A percentile compares a stretch with the other conserved stretches of the same genome.
Conservation (phyloP, 2,113 vertebrate species). For the Myodes glareolus region DNA sequence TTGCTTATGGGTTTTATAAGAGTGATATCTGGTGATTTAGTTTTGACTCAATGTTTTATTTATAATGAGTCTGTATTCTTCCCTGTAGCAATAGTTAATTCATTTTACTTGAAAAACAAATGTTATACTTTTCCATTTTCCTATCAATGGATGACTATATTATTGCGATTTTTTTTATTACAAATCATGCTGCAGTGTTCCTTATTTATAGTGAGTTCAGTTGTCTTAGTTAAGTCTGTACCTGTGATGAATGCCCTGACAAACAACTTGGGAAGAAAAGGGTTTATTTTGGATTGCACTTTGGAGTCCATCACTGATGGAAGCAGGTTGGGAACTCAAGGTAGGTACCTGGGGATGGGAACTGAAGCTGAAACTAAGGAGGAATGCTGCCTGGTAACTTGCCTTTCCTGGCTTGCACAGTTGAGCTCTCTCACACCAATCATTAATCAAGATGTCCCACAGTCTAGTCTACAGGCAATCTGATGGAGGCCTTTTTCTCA, state of each 20-base stretch:
- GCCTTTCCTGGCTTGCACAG: neutral
- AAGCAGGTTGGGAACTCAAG: neutral
- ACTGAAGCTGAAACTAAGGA: neutral
- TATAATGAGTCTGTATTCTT: conserved; percentile 22
- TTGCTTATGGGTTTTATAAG: conserved; percentile 45
- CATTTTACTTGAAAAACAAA: conserved; percentile 1
- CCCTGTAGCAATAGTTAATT: conserved; percentile 2
- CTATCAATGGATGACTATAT: neutral
- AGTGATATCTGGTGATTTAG: neutral
- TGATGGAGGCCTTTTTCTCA: neutral
- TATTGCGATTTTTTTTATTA: conserved; percentile 42
- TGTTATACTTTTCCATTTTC: neutral
- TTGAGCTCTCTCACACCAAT: neutral
- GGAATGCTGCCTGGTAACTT: neutral
- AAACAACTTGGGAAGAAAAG: neutral
- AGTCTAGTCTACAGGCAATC: neutral
- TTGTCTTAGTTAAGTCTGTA: neutral
- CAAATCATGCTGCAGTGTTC: neutral
- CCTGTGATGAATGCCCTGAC: neutral
- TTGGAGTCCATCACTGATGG: neutral
- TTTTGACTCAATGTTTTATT: conserved; percentile 29
- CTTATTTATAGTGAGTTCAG: neutral
- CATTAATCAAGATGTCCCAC: neutral
- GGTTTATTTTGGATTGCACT: neutral
- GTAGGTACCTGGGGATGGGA: neutral